Conservation (phyloP, 92 coral and sea anemone genomes). For the Pocillopora grandis region DNA sequence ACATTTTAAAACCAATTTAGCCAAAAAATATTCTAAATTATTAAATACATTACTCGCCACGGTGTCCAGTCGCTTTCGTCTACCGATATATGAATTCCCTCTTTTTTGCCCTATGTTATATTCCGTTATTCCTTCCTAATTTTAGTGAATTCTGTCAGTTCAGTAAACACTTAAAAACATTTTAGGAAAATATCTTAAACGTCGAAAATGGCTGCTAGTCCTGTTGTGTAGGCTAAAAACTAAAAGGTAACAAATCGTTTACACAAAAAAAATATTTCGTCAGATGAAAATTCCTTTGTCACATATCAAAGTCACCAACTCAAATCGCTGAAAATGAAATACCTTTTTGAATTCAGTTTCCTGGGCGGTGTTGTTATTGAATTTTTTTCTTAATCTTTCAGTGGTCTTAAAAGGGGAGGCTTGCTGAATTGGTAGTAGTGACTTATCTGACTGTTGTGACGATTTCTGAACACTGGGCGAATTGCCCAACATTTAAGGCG, state of each 20-base stretch:
- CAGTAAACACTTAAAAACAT: too few species aligned
- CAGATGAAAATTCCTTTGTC: not conserved
- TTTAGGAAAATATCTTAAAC: not conserved
- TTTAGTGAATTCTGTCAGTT: too few species aligned
- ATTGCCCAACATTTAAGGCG: conserved; percentile 10
- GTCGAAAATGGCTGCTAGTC: not conserved
- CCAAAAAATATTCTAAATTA: not conserved
- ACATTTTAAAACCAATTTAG: conserved; percentile 1
- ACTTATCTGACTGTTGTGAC: not conserved
- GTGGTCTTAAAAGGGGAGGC: not conserved
- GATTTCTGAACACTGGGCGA: conserved; percentile 4
- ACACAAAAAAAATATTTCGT: too few species aligned
- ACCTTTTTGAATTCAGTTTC: not conserved
- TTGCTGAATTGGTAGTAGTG: not conserved
- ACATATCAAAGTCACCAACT: not conserved
- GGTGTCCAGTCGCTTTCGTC: not conserved
- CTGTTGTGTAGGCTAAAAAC: not conserved
- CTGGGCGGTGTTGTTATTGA: not conserved
- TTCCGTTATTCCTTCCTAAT: not conserved
- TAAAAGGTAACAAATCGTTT: not conserved
- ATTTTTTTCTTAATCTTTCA: not conserved
- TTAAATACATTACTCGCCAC: not conserved
- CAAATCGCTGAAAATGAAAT: not conserved
- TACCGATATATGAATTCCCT: not conserved
- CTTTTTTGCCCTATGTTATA: not conserved